Evolutionary conservation across 2,888 invertebrate species (phyloP).

Genomic region (Gymnosoma rotundatum): DNA sequence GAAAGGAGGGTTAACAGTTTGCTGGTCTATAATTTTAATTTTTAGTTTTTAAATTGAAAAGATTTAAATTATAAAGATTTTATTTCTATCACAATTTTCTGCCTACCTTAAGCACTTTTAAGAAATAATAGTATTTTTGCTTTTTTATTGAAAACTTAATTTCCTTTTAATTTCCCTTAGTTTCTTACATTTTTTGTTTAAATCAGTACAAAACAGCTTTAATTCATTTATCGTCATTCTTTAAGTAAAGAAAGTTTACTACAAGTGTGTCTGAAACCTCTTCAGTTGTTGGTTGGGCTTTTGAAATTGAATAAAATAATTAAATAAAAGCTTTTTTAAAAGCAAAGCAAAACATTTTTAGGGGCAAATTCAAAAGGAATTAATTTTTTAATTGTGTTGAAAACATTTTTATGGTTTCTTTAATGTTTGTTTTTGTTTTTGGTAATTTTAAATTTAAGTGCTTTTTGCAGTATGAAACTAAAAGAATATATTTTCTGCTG

Average conservation of each 20-base stretch:
- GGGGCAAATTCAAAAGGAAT: no score
- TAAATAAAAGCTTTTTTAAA: neutral
- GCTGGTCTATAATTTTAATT: no score
- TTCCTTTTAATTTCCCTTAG: constrained; percentile 56
- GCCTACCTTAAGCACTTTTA: no score
- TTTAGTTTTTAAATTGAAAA: no score
- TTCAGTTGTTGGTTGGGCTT: neutral
- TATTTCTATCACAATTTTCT: no score
- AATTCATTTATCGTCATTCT: neutral
- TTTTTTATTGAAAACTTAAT: constrained; percentile 38
- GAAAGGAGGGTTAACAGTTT: no score
- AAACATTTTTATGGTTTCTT: no score
- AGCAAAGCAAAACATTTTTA: neutral
- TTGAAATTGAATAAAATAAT: neutral
- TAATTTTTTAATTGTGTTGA: no score
- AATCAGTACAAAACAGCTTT: neutral
- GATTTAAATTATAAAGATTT: no score
- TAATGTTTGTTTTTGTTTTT: no score
- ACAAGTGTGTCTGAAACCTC: neutral
- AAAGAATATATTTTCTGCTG: neutral
- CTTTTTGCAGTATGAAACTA: no score
- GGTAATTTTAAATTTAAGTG: no score
- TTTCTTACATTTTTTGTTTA: neutral
- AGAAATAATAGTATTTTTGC: neutral
- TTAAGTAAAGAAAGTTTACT: neutral